Evolutionary conservation across 2,113 vertebrate species (phyloP).

Genomic region (Sciurus niger): DNA sequence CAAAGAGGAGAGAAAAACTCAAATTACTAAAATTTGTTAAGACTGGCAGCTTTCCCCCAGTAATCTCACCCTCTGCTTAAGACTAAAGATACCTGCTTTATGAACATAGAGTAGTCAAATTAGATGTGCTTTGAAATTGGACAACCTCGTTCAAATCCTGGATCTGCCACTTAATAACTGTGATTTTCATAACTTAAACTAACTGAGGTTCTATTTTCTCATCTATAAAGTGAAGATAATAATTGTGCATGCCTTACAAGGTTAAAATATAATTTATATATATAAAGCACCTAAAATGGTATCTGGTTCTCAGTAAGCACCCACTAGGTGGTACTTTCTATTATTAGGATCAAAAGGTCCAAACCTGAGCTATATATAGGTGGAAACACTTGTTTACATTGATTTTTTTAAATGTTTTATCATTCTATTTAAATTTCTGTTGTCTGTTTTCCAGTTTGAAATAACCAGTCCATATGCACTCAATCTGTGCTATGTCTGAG

Average conservation of each 20-base stretch:
- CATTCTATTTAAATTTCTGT: constrained; percentile 9
- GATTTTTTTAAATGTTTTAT: constrained; percentile 13
- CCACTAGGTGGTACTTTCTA: neutral
- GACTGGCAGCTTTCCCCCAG: neutral
- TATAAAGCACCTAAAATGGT: neutral
- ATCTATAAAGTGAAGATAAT: neutral
- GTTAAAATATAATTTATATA: neutral
- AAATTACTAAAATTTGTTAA: neutral
- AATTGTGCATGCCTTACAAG: neutral
- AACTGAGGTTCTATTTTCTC: neutral
- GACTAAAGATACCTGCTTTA: constrained; percentile 30
- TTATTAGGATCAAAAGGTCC: neutral
- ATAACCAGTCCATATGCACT: neutral
- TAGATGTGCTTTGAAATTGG: constrained; percentile 3
- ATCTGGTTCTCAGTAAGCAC: neutral
- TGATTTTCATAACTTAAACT: neutral
- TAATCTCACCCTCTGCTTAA: neutral
- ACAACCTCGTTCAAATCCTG: neutral
- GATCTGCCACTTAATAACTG: neutral
- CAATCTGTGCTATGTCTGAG: neutral
- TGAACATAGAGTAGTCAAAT: neutral
- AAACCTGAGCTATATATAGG: neutral
- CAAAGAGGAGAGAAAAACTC: too few species aligned
- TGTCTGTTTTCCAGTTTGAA: neutral
- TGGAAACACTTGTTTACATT: neutral